Conservation (phyloP, 2,113 vertebrate species). For the Rhinolophus sinicus region DNA sequence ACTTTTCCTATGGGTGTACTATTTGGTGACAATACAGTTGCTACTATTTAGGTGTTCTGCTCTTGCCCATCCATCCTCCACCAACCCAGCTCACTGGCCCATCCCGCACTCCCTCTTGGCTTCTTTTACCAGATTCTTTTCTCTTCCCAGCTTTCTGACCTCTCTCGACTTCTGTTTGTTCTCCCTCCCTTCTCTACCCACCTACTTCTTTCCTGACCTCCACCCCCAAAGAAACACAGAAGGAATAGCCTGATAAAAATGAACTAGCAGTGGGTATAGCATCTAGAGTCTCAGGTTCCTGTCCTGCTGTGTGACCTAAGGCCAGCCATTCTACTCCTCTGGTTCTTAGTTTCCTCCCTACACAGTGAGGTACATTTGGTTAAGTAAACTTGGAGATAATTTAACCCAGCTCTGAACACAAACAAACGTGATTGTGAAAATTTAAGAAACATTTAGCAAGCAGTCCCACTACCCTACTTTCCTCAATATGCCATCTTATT, state of each 20-base stretch:
- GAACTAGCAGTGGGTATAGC: not conserved
- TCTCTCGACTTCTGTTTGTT: not conserved
- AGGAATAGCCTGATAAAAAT: not conserved
- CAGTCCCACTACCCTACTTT: not conserved
- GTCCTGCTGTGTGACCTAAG: slow-evolving; percentile 49
- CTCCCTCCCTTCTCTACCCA: not conserved
- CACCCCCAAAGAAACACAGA: not conserved
- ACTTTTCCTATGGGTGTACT: not conserved
- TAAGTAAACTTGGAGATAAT: slow-evolving; percentile 48
- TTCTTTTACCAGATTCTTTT: not conserved
- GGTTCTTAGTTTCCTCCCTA: slow-evolving; percentile 15
- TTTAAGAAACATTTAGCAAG: slow-evolving; percentile 5
- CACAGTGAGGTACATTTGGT: not conserved
- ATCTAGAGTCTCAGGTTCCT: slow-evolving; percentile 3
- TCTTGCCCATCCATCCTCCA: not conserved
- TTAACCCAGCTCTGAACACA: slow-evolving; percentile 59
- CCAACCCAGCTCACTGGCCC: not conserved
- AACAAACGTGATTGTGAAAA: slow-evolving; percentile 44
- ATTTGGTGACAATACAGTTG: not conserved
- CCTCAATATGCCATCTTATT: not conserved
- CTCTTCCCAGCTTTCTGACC: not conserved
- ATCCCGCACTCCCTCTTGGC: not conserved
- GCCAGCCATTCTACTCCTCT: slow-evolving; percentile 27
- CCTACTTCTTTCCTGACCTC: not conserved
- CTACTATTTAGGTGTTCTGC: not conserved